A percentile compares a stretch with the other conserved stretches of the same genome.
phyloP scores from a whole-genome alignment of 64 coral and sea anemone species.

The Montipora cactus region DNA sequence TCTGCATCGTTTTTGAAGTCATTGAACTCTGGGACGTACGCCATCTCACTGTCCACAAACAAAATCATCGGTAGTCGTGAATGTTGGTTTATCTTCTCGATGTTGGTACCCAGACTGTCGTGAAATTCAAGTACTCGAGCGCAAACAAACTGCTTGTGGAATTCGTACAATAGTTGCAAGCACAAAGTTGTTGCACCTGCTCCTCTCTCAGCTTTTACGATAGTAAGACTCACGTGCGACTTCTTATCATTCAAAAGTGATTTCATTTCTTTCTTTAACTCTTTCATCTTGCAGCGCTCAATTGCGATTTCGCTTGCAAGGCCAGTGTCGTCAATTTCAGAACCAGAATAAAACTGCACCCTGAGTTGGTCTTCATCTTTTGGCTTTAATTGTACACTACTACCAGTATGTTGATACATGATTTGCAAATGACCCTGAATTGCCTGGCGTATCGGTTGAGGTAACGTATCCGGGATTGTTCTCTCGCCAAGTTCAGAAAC shows the following conservation, averaged over 20 bases:
- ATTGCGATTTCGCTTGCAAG: slow-evolving; percentile 65
- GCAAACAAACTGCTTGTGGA: slow-evolving; percentile 65
- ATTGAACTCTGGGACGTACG: slow-evolving; percentile 64
- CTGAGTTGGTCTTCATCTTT: slow-evolving; percentile 40
- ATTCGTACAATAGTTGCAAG: slow-evolving; percentile 73
- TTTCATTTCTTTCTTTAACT: slow-evolving; percentile 74
- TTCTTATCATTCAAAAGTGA: slow-evolving; percentile 56
- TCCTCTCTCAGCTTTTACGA: slow-evolving; percentile 77
- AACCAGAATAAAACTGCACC: slow-evolving; percentile 66
- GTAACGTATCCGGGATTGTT: slow-evolving; percentile 72
- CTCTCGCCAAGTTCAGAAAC: slow-evolving; percentile 11
- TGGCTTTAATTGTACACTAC: neutral
- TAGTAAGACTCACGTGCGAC: slow-evolving; percentile 65
- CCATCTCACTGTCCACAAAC: slow-evolving; percentile 78
- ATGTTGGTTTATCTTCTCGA: slow-evolving; percentile 66
- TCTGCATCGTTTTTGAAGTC: slow-evolving; percentile 81
- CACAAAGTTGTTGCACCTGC: slow-evolving; percentile 84
- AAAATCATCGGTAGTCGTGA: slow-evolving; percentile 72
- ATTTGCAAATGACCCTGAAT: slow-evolving; percentile 76
- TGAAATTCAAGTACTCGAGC: slow-evolving; percentile 72
- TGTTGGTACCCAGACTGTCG: slow-evolving; percentile 57
- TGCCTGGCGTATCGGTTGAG: slow-evolving; percentile 61
- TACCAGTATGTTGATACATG: slow-evolving; percentile 41
- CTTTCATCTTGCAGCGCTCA: slow-evolving; percentile 73
- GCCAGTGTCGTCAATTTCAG: slow-evolving; percentile 63